These are phyloP conservation scores for Pampusana beccarii DNA, from an alignment of 2,113 vertebrate species.

Conservation along the genomic window DNA sequence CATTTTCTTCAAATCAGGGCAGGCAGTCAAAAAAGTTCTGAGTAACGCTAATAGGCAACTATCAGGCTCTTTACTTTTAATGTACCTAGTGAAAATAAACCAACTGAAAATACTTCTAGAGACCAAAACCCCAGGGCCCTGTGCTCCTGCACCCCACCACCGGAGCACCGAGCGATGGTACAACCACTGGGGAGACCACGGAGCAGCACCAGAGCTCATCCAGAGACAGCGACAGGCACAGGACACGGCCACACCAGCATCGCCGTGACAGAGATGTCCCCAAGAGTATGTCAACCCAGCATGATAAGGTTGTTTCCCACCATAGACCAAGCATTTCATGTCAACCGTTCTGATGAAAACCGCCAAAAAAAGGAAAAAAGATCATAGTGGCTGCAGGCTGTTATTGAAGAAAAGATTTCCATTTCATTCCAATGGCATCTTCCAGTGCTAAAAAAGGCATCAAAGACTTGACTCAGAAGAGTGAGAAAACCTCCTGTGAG, in stretches of 20 bases:
- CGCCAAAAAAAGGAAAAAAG: background rate
- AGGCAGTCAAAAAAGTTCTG: background rate
- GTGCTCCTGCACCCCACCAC: background rate
- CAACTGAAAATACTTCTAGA: background rate
- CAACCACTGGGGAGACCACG: background rate
- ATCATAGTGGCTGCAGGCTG: background rate
- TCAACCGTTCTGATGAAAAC: background rate
- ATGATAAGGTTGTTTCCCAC: background rate
- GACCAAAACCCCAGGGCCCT: background rate
- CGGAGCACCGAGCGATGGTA: rapidly evolving
- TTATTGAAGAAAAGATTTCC: background rate
- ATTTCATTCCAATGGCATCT: background rate
- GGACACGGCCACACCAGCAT: background rate
- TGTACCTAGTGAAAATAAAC: background rate
- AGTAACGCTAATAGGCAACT: background rate
- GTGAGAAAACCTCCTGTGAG: background rate
- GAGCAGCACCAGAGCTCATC: background rate
- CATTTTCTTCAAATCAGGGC: background rate
- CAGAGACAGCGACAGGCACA: background rate
- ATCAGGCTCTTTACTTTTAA: background rate
- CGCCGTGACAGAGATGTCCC: rapidly evolving
- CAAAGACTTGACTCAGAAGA: background rate
- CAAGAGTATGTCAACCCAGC: background rate
- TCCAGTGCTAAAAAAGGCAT: background rate
- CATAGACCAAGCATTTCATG: background rate